Base-by-base conservation (phyloP, 2,797 vertebrate species). In the Coluber constrictor region DNA sequence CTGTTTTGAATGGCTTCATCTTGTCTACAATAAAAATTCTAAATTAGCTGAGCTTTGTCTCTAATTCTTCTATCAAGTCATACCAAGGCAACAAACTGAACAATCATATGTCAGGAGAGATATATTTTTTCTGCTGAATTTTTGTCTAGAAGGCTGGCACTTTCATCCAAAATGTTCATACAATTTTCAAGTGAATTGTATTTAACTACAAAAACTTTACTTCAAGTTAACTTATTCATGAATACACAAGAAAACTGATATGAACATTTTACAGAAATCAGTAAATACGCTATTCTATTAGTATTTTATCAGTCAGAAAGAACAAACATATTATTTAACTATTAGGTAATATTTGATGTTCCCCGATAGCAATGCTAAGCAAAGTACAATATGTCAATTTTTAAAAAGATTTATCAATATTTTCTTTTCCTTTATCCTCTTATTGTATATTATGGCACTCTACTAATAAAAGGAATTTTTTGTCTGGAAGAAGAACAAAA, bases 381-480 rank as follows among this genome's bases (percentile, higher is more conserved):
- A 37, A 90, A 56, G 12, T 83, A 56, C 4, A 60, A 60, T 86
- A 91, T 51, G 60, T 86, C 59, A 23, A 74, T 91, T 47, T 37
- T 60, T 32, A 27, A 87, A 23, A 6, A 91, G 29, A 32, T 87
- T 57, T 59, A 88, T 47, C 15, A 86, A 61, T 61, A 60, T 51
- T 60, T 54, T 20, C n/a, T 20, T 56, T 74, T 70, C 27, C 6
- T 59, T 56, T 90, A 32, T 59, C 13, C 20, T 88, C 89, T 57
- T 87, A 63, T 11, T 63, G 27, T 29, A 57, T 87, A 70, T 92
- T 60, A 87, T 29, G 25, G 83, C 27, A 74, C 18, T 55, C 90
- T 61, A 59, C 63, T 37, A 79, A 92, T 47, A 90, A 92, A 83
- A 91, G n/a, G 43, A 89, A 54, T 47, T 93, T 91, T 70, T 89